Percentiles rank a stretch among this genome's conserved stretches.
phyloP scores from a whole-genome alignment of 2,888 invertebrate genomes.

The Scaptomyza flava region DNA sequence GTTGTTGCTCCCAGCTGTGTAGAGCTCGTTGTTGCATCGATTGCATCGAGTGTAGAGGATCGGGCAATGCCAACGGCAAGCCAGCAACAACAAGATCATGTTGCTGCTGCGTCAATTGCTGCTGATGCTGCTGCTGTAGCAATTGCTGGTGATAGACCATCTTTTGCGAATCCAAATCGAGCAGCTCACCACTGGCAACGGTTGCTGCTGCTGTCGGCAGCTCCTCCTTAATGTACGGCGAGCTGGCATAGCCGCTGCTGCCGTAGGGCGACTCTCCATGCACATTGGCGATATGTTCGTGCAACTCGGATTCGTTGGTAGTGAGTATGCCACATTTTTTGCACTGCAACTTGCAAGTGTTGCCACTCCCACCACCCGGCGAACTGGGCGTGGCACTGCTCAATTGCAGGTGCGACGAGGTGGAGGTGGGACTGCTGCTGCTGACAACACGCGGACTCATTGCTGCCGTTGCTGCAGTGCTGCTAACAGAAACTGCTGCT shows the following conservation, averaged over 20 bases:
- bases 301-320: conserved; percentile 89
- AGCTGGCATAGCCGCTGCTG: conserved; percentile 81
- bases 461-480: conserved; percentile 75
- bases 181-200: conserved; percentile 87
- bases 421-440: conserved; percentile 84
- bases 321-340: conserved; percentile 93
- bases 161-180: conserved; percentile 95
- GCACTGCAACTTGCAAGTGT: conserved; percentile 86
- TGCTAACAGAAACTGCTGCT: conserved; percentile 42
- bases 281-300: conserved; percentile 90
- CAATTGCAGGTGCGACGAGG: conserved; percentile 74
- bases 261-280: conserved; percentile 85
- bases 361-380: conserved; percentile 81
- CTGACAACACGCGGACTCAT: conserved; percentile 84
- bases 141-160: conserved; percentile 87
- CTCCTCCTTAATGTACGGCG: conserved; percentile 82
- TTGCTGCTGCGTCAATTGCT: conserved; percentile 57
- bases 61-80: conserved; percentile 58
- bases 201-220: conserved; percentile 65
- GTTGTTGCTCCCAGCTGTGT: conserved; percentile 76
- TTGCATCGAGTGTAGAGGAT: conserved; percentile 83
- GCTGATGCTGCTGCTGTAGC: conserved; percentile 76
- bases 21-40: conserved; percentile 80
- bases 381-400: conserved; percentile 72
- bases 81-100: conserved; percentile 71